These are phyloP conservation scores for Anthrax anthrax DNA, from an alignment of 2,888 invertebrate genomes.

Conservation along the genomic window DNA sequence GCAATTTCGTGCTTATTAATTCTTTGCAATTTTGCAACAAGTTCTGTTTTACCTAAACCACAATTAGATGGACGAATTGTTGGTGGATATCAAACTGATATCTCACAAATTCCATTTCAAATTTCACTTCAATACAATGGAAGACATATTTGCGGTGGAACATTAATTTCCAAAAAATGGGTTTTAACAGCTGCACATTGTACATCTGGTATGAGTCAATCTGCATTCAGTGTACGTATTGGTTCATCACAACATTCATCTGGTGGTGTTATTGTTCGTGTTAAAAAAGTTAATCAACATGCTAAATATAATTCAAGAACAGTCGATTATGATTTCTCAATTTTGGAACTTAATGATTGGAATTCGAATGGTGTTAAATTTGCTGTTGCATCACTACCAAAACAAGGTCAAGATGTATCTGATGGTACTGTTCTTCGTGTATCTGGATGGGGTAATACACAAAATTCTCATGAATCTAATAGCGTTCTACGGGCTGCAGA, in stretches of 20 bases:
- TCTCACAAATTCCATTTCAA: constrained; percentile 34
- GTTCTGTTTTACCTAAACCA: constrained; percentile 1
- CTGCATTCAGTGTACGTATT: constrained; percentile 22
- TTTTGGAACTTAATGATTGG: constrained; percentile 25
- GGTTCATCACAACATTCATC: constrained; percentile 25
- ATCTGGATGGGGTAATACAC: constrained; percentile 29
- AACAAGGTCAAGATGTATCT: constrained; percentile 14
- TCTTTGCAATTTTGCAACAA: neutral
- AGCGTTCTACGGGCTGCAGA: constrained; percentile 18
- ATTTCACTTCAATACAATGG: constrained; percentile 30
- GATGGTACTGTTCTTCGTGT: constrained; percentile 23
- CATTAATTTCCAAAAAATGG: constrained; percentile 26
- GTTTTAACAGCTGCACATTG: constrained; percentile 37
- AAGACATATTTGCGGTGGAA: constrained; percentile 35
- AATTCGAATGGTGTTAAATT: constrained; percentile 16
- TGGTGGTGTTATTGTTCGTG: constrained; percentile 27
- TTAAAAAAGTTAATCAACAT: constrained; percentile 25
- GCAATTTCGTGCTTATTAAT: neutral
- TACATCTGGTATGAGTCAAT: constrained; percentile 14
- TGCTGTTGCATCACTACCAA: constrained; percentile 19
- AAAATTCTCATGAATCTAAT: constrained; percentile 15
- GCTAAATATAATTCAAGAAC: constrained; percentile 25
- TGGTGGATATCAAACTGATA: constrained; percentile 30
- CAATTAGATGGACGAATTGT: constrained; percentile 30
- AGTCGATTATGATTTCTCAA: constrained; percentile 33